A percentile compares a stretch with the other conserved stretches of the same genome.
phyloP scores from a whole-genome alignment of 2,797 vertebrate species.

The Pterois miles region DNA sequence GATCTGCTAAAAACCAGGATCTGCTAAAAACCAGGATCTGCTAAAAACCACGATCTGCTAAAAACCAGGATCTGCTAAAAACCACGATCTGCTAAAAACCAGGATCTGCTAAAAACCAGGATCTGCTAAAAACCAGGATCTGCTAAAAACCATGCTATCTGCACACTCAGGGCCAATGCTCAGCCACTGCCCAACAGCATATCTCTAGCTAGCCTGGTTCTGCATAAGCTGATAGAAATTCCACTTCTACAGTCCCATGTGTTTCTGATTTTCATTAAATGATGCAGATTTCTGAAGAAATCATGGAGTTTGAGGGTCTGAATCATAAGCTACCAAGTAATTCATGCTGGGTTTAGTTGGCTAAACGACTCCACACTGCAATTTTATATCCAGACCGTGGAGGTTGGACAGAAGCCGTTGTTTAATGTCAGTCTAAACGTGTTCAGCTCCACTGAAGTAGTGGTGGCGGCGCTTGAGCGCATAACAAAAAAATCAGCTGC shows the following conservation, averaged over 20 bases:
- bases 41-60: background rate
- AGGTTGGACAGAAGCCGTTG: background rate
- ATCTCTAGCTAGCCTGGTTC: background rate
- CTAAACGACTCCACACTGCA: background rate
- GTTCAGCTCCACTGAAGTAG: constrained; percentile 5
- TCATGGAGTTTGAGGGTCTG: background rate
- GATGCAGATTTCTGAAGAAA: background rate
- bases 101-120: background rate
- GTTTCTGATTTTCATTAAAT: background rate
- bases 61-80: background rate
- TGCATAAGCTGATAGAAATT: background rate
- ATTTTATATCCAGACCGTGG: background rate
- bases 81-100: background rate
- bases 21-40: background rate
- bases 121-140: too few species aligned
- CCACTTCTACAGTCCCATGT: too few species aligned
- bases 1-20: background rate
- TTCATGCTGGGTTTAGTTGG: background rate
- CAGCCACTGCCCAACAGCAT: background rate
- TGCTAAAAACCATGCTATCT: background rate
- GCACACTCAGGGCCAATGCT: background rate
- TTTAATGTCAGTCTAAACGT: constrained; percentile 14
- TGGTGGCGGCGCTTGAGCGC: background rate
- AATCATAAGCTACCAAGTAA: background rate
- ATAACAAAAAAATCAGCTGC: constrained; percentile 6